Base-by-base conservation (phyloP, 2,797 vertebrate species). In the Sebastes paucispinis region DNA sequence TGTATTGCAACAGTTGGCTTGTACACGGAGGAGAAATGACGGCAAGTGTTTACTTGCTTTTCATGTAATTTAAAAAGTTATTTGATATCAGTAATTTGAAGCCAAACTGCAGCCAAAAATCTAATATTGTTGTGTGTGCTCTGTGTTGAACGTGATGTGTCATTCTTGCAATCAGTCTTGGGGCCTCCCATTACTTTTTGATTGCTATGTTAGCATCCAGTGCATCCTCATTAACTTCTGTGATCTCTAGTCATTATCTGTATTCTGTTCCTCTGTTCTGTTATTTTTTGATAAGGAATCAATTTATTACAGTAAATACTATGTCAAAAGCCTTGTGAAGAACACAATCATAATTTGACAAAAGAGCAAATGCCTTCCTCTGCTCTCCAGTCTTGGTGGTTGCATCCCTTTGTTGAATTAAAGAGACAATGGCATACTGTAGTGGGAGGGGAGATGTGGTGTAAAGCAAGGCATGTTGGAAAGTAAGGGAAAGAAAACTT, bases 241-340 rank as follows among this genome's bases (percentile, higher is more conserved):
- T 77, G 73, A 85, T 82, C 80, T 85, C 54, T 3, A 12, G 22
- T 82, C 60, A 75, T 57, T 81, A 43, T 77, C 62, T 55, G 24
- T 39, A 57, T 73, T 84, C 29, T 27, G 5, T 62, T 78, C 18
- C 60, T 80, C 73, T 70, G 57, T 74, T 59, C 50, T 75, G 81
- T 78, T 84, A 68, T 79, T 81, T 73, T 77, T 62, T 66, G 71
- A 87, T 79, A 82, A 79, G 54, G 65, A 82, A 83, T 77, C 79
- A 58, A 82, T 82, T 86, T 73, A 77, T 79, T 73, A 75, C 67
- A 63, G 39, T 79, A 79, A 79, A 82, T 72, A 52, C 11, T 27
- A 36, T 74, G 80, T 79, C 69, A 84, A 82, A 79, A 67, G 69
- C 47, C 64, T 54, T 36, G 32, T 43, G n/a, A 69, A 52, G 67